A percentile compares a stretch with the other conserved stretches of the same genome.
These are phyloP conservation scores for Macquaria ambigua DNA, from an alignment of 2,113 vertebrate genomes.

Conservation along the genomic window DNA sequence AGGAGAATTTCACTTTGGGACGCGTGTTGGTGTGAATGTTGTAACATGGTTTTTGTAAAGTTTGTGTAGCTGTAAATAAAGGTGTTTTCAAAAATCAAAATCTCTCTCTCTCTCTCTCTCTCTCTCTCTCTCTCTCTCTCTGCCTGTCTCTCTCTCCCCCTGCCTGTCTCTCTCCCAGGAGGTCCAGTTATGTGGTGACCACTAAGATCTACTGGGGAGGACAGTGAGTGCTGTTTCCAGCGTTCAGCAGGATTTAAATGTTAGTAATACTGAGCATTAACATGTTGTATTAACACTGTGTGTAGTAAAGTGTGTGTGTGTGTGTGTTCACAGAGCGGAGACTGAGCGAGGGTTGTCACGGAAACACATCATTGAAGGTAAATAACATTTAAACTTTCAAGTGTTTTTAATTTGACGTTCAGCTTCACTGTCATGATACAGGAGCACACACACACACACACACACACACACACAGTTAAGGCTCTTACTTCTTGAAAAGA, in stretches of 20 bases:
- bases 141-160: not conserved
- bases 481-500: too few relatives aligned
- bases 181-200: constrained; percentile 89
- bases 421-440: too few relatives aligned
- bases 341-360: constrained; percentile 89
- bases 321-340: constrained; percentile 84
- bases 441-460: too few relatives aligned
- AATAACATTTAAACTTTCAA: constrained; percentile 1
- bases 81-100: too few relatives aligned
- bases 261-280: too few relatives aligned
- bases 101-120: not conserved
- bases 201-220: constrained; percentile 92
- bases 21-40: too few relatives aligned
- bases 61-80: too few relatives aligned
- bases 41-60: too few relatives aligned
- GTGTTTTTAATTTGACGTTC: too few relatives aligned
- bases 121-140: not conserved
- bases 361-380: constrained; percentile 92
- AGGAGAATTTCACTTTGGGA: too few relatives aligned
- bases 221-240: constrained; percentile 84
- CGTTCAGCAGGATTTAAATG: too few relatives aligned
- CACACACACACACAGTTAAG: too few relatives aligned
- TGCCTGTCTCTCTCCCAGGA: constrained; percentile 59
- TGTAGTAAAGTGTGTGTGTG: not conserved
- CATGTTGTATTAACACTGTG: not conserved